Evolutionary conservation across 2,888 invertebrate species (phyloP).

Genomic region (Halictus quadricinctus): DNA sequence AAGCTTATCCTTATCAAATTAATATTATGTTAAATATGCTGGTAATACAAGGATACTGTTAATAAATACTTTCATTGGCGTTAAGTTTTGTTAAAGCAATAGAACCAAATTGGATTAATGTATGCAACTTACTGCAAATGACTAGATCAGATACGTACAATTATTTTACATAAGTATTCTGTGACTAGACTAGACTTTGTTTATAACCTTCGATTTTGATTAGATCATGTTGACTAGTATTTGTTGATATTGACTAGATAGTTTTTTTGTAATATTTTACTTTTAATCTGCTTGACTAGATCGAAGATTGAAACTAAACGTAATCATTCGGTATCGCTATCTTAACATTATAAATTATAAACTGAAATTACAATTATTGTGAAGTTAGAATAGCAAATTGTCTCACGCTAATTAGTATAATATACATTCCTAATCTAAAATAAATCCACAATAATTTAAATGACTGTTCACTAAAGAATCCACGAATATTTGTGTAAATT

Average conservation of each 20-base stretch:
- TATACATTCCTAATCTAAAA: background rate
- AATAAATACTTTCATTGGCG: background rate
- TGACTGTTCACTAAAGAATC: background rate
- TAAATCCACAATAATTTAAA: conserved; percentile 2
- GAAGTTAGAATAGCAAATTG: background rate
- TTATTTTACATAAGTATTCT: conserved; percentile 24
- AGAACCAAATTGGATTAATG: background rate
- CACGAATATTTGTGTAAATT: background rate
- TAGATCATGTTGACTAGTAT: conserved; percentile 33
- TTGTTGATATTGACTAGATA: conserved; percentile 29
- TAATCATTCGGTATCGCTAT: background rate
- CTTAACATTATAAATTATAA: background rate
- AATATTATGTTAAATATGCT: background rate
- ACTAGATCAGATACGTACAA: background rate
- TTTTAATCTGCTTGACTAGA: conserved; percentile 15
- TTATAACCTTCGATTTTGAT: conserved; percentile 33
- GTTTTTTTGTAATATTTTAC: conserved; percentile 4
- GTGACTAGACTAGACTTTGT: conserved; percentile 46
- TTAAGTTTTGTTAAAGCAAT: background rate
- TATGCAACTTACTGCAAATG: background rate
- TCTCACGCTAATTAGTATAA: background rate
- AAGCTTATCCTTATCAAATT: background rate
- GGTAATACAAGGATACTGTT: background rate
- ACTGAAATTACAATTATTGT: background rate
- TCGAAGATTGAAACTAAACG: background rate